These are phyloP conservation scores for Xiphophorus maculatus DNA, from an alignment of 2,113 vertebrate genomes.

Conservation along the genomic window DNA sequence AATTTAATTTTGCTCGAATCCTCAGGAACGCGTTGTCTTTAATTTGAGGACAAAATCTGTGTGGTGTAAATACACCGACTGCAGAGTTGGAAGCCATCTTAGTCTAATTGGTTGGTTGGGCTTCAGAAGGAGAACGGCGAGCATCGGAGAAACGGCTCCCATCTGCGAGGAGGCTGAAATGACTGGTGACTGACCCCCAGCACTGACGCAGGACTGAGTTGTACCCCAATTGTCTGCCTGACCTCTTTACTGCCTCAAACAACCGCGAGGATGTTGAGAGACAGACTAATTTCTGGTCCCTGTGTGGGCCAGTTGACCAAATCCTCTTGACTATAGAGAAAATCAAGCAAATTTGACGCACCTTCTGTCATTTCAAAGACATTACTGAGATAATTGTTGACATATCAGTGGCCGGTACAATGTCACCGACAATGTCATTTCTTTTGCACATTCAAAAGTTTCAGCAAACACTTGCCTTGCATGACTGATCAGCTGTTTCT, in stretches of 20 bases:
- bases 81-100: slow-evolving; percentile 77
- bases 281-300: neutral
- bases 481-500: no score
- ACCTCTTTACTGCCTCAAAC: slow-evolving; percentile 45
- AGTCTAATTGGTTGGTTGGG: slow-evolving; percentile 88
- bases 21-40: slow-evolving; percentile 42
- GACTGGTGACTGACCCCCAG: slow-evolving; percentile 89
- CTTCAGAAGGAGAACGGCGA: slow-evolving; percentile 46
- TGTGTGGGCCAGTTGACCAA: neutral
- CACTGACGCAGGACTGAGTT: slow-evolving; percentile 90
- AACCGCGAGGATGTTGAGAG: neutral
- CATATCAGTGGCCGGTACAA: no score
- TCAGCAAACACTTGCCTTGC: no score
- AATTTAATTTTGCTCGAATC: slow-evolving; percentile 50
- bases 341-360: no score
- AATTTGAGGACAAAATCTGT: slow-evolving; percentile 29
- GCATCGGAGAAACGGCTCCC: slow-evolving; percentile 57
- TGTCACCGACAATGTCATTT: no score
- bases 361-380: no score
- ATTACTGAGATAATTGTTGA: no score
- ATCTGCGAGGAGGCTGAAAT: slow-evolving; percentile 84
- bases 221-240: slow-evolving; percentile 86
- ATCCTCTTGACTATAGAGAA: neutral
- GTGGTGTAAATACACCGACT: slow-evolving; percentile 35
- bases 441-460: no score